Evolutionary conservation across 2,113 vertebrate genomes (phyloP).

Genomic region (Ageneiosus marmoratus): DNA sequence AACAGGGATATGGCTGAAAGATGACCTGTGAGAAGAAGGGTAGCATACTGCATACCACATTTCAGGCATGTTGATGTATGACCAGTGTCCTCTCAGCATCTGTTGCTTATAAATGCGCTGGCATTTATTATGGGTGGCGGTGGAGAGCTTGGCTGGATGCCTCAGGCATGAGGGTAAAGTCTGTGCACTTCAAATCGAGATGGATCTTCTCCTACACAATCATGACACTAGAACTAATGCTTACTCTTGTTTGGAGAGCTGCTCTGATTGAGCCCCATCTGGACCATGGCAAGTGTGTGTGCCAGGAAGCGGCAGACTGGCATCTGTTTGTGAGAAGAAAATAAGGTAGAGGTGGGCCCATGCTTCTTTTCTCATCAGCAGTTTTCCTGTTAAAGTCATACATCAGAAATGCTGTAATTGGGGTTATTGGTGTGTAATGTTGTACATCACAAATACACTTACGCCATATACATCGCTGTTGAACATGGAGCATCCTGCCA

Average conservation of each 20-base stretch:
- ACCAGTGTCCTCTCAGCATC: conserved; percentile 67
- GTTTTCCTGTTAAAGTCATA: conserved; percentile 11
- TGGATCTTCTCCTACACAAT: conserved; percentile 59
- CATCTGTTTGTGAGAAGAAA: conserved; percentile 26
- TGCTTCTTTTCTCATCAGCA: conserved; percentile 5
- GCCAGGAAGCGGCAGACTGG: conserved; percentile 38
- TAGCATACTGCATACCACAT: conserved; percentile 7
- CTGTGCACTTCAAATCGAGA: conserved; percentile 60
- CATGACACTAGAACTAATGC: conserved; percentile 56
- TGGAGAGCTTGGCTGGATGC: conserved; percentile 60
- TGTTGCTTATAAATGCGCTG: conserved; percentile 59
- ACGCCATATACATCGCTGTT: too few species aligned
- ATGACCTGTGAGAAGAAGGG: not conserved
- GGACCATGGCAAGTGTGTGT: not conserved
- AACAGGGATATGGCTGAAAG: conserved; percentile 31
- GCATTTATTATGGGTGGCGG: conserved; percentile 64
- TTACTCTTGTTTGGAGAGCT: conserved; percentile 44
- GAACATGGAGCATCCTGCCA: too few species aligned
- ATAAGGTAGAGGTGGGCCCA: conserved; percentile 7
- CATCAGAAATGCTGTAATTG: not conserved
- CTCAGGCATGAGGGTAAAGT: conserved; percentile 55
- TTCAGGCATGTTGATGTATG: conserved; percentile 61
- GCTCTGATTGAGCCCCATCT: conserved; percentile 44
- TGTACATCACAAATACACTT: too few species aligned
- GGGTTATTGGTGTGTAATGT: not conserved